These are phyloP conservation scores for Eupristina koningsbergeri DNA, from an alignment of 1,140 invertebrate genomes.

Conservation along the genomic window DNA sequence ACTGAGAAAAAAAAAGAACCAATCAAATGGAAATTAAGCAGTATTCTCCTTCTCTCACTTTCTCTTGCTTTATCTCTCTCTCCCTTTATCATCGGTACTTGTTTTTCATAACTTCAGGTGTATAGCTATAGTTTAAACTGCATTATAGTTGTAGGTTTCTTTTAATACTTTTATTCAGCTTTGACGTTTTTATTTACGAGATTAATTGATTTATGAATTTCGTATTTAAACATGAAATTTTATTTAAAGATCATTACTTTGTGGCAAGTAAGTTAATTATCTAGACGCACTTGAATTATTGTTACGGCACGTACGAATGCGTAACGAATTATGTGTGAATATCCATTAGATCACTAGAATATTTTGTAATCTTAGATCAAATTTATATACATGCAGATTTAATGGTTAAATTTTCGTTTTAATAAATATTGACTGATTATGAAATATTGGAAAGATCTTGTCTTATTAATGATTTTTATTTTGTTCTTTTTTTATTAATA, in stretches of 20 bases:
- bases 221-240: background rate
- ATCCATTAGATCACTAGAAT: background rate
- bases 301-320: background rate
- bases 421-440: background rate
- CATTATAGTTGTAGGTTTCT: background rate
- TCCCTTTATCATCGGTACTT: background rate
- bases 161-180: background rate
- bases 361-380: background rate
- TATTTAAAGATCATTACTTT: conserved; percentile 20
- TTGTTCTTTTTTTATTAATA: too few species aligned
- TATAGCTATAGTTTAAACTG: background rate
- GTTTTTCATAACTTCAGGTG: background rate
- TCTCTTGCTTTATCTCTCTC: background rate
- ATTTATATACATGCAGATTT: background rate
- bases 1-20: background rate
- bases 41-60: background rate
- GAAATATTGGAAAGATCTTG: background rate
- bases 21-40: conserved; percentile 25
- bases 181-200: conserved; percentile 34
- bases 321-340: background rate
- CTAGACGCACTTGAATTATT: conserved; percentile 24
- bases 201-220: conserved; percentile 39
- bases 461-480: too few species aligned
- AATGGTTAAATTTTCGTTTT: conserved; percentile 3
- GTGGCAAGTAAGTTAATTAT: conserved; percentile 22